Evolutionary conservation across 2,888 invertebrate species (phyloP).

Genomic region (Mylabris sibirica): DNA sequence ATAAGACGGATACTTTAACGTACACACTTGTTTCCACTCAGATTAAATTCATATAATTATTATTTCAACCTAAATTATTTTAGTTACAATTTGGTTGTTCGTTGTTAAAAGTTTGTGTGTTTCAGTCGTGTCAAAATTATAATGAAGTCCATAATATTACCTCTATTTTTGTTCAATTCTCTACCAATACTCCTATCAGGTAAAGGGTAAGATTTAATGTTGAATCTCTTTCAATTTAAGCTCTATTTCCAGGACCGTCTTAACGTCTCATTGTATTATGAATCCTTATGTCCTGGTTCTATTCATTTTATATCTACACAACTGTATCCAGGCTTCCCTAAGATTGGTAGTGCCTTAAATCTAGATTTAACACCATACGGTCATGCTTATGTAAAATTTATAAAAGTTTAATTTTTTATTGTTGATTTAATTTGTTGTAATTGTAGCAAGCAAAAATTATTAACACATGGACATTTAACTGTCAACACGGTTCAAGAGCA

Average conservation of each 20-base stretch:
- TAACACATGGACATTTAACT: constrained; percentile 19
- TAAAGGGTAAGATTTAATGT: not conserved
- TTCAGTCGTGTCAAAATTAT: too few species aligned
- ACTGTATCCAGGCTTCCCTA: constrained; percentile 56
- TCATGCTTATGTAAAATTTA: constrained; percentile 33
- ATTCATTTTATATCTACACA: constrained; percentile 59
- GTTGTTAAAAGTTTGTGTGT: too few species aligned
- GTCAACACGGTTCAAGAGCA: constrained; percentile 21
- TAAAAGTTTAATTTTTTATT: not conserved
- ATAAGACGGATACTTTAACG: too few species aligned
- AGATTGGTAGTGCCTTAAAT: constrained; percentile 20
- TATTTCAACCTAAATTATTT: too few species aligned
- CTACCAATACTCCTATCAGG: not conserved
- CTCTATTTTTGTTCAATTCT: not conserved
- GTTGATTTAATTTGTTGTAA: not conserved
- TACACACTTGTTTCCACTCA: too few species aligned
- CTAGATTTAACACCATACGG: constrained; percentile 40
- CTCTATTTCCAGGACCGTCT: constrained; percentile 27
- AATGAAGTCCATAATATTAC: not conserved
- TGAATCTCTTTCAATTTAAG: not conserved
- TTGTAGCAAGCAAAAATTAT: constrained; percentile 16
- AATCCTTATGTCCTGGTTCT: constrained; percentile 64
- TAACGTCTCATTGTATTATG: constrained; percentile 62
- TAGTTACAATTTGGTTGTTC: too few species aligned
- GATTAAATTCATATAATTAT: too few species aligned